phyloP scores from a whole-genome alignment of 2,888 invertebrate species.

The Chrysolina haemoptera region DNA sequence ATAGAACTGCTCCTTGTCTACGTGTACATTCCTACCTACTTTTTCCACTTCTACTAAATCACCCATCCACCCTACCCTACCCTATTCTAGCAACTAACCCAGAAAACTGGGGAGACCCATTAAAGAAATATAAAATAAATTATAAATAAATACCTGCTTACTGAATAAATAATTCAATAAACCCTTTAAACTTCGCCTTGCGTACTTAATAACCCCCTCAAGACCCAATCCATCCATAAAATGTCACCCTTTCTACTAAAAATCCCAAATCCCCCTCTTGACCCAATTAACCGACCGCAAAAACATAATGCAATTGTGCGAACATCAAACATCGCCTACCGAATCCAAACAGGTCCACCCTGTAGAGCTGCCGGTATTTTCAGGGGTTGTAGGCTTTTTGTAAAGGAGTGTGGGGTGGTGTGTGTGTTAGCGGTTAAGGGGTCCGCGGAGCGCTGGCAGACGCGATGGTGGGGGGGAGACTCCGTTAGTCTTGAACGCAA shows the following conservation, averaged over 20 bases:
- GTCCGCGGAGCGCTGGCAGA: constrained; percentile 54
- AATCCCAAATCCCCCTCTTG: not conserved
- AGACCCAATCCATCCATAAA: not conserved
- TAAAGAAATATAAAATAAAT: too few species aligned
- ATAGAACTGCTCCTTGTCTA: too few species aligned
- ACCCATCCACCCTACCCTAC: too few species aligned
- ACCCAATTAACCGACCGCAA: constrained; percentile 4
- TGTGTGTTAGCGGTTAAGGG: constrained; percentile 69
- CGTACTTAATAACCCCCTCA: not conserved
- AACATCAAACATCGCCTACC: not conserved
- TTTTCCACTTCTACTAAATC: too few species aligned
- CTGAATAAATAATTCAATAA: too few species aligned
- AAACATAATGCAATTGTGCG: not conserved
- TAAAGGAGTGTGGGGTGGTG: constrained; percentile 63
- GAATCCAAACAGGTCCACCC: constrained; percentile 15
- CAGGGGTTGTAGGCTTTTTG: constrained; percentile 69
- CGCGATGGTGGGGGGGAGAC: constrained; percentile 52
- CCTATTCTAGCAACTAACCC: too few species aligned
- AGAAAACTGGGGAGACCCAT: too few species aligned
- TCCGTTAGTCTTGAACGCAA: constrained; percentile 38
- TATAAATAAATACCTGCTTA: too few species aligned
- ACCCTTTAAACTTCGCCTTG: too few species aligned
- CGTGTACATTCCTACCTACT: too few species aligned
- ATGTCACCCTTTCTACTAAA: not conserved
- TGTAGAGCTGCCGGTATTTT: constrained; percentile 64